These are phyloP conservation scores for Orientallactaga bullata DNA, from an alignment of 2,113 vertebrate genomes.

Conservation along the genomic window DNA sequence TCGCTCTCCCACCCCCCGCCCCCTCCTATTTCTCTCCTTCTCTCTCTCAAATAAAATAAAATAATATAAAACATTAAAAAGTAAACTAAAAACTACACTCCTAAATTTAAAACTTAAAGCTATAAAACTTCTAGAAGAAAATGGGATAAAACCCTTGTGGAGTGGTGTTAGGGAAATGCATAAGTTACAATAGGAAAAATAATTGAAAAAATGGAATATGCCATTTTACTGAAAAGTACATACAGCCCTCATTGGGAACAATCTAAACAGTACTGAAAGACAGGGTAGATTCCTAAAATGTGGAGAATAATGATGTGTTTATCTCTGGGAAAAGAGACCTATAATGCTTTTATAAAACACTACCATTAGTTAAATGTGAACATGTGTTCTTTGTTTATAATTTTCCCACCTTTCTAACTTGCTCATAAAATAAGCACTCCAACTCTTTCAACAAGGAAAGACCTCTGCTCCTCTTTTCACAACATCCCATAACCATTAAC, in stretches of 20 bases:
- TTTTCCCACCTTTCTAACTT: background rate
- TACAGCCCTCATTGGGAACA: background rate
- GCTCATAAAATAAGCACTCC: background rate
- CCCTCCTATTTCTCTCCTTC: too few species aligned
- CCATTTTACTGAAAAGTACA: background rate
- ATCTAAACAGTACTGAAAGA: background rate
- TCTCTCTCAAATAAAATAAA: too few species aligned
- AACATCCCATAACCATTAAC: rapidly evolving
- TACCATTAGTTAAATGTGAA: background rate
- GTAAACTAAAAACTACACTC: background rate
- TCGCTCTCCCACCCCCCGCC: too few species aligned
- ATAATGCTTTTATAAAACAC: background rate
- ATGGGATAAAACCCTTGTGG: too few species aligned
- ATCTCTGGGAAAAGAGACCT: background rate
- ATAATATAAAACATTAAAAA: too few species aligned
- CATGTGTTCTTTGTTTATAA: rapidly evolving
- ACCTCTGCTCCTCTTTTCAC: background rate
- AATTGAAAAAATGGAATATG: background rate
- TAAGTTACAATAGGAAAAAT: background rate
- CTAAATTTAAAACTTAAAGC: too few species aligned
- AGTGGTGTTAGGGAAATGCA: background rate
- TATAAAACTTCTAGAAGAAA: too few species aligned
- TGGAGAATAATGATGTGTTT: background rate
- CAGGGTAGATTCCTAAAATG: background rate
- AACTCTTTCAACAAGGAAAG: background rate